Evolutionary conservation across 2,888 invertebrate species (phyloP).

Genomic region (Cryptus armator): DNA sequence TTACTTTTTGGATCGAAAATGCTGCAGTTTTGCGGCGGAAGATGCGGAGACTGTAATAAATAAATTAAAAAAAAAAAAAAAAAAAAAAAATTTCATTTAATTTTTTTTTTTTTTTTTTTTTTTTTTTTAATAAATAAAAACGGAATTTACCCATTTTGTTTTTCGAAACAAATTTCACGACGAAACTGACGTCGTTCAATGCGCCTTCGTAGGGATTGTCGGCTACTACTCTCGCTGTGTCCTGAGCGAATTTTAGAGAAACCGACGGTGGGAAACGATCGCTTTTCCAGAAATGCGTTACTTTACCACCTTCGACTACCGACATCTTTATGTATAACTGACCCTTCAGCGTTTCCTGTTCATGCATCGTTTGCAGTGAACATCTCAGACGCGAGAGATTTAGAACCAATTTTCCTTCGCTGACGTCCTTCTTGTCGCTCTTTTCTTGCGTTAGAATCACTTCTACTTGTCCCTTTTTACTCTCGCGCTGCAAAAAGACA

Average conservation of each 20-base stretch:
- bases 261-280: slow-evolving; percentile 91
- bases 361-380: slow-evolving; percentile 90
- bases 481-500: slow-evolving; percentile 87
- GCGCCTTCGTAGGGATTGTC: slow-evolving; percentile 88
- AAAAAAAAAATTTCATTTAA: background rate
- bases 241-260: slow-evolving; percentile 91
- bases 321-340: slow-evolving; percentile 92
- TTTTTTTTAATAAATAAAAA: too few species aligned
- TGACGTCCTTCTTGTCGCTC: slow-evolving; percentile 88
- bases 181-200: slow-evolving; percentile 88
- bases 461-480: slow-evolving; percentile 90
- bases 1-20: background rate
- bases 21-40: background rate
- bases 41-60: background rate
- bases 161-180: slow-evolving; percentile 89
- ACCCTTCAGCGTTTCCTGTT: slow-evolving; percentile 89
- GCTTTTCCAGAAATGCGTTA: slow-evolving; percentile 90
- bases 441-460: slow-evolving; percentile 88
- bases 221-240: slow-evolving; percentile 88
- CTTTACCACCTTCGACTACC: slow-evolving; percentile 89
- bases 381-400: slow-evolving; percentile 89
- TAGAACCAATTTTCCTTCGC: slow-evolving; percentile 88
- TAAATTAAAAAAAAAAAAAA: background rate
- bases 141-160: slow-evolving; percentile 86
- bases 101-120: too few species aligned